A percentile compares a stretch with the other conserved stretches of the same genome.
Conservation (phyloP, 2,888 invertebrate species). For the Ellobium chinense region DNA sequence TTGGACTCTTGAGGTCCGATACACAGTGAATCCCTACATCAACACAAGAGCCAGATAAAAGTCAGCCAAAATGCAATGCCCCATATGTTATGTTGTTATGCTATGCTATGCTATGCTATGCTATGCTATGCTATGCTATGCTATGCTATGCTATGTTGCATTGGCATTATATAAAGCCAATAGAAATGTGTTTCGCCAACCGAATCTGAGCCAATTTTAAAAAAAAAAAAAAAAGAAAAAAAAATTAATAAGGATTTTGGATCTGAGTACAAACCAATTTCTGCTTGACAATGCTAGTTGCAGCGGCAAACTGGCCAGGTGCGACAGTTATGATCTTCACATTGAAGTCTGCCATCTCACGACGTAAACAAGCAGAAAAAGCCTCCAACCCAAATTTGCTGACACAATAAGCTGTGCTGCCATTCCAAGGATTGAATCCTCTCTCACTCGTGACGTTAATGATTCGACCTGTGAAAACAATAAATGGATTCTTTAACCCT, state of each 20-base stretch:
- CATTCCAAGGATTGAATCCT: slow-evolving; percentile 71
- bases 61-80: too few relatives aligned
- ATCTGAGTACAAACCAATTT: slow-evolving; percentile 58
- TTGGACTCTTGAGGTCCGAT: too few relatives aligned
- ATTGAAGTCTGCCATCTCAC: slow-evolving; percentile 71
- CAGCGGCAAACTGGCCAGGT: slow-evolving; percentile 78
- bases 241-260: not conserved
- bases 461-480: slow-evolving; percentile 73
- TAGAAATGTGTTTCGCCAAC: too few relatives aligned
- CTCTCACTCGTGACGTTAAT: slow-evolving; percentile 78
- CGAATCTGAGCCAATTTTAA: too few relatives aligned
- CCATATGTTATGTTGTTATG: too few relatives aligned
- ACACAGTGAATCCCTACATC: too few relatives aligned
- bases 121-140: too few relatives aligned
- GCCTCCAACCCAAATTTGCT: slow-evolving; percentile 71
- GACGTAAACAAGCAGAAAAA: slow-evolving; percentile 70
- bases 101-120: too few relatives aligned
- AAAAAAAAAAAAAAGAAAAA: not conserved
- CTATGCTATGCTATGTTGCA: not conserved
- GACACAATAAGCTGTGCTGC: slow-evolving; percentile 65
- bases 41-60: too few relatives aligned
- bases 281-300: slow-evolving; percentile 64
- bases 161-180: not conserved
- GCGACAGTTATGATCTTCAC: slow-evolving; percentile 69
- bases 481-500: too few relatives aligned